These are phyloP conservation scores for Callocephalon fimbriatum DNA, from an alignment of 2,113 vertebrate species.

Conservation along the genomic window DNA sequence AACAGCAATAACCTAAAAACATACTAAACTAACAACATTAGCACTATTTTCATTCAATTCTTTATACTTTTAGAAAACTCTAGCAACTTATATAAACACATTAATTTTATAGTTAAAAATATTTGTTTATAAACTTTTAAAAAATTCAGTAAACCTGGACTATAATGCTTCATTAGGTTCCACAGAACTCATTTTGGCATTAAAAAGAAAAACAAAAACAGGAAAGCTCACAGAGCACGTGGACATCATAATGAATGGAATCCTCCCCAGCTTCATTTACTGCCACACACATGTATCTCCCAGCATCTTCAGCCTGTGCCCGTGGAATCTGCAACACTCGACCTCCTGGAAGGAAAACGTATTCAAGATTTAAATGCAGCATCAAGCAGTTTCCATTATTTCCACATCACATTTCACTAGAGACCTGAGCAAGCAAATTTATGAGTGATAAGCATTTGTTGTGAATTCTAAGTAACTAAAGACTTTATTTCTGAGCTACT, in stretches of 20 bases:
- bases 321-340: slow-evolving; percentile 90
- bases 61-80: neutral
- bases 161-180: neutral
- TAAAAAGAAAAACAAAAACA: neutral
- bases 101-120: neutral
- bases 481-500: neutral
- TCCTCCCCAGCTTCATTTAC: slow-evolving; percentile 95
- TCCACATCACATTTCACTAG: neutral
- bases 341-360: slow-evolving; percentile 80
- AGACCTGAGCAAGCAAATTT: neutral
- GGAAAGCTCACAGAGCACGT: slow-evolving; percentile 86
- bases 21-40: neutral
- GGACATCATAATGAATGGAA: slow-evolving; percentile 91
- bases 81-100: neutral
- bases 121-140: neutral
- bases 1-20: accelerated
- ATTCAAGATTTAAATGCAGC: neutral
- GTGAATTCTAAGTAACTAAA: neutral
- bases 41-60: neutral
- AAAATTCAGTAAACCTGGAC: neutral
- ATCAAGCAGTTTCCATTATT: neutral
- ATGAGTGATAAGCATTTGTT: neutral
- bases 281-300: slow-evolving; percentile 90
- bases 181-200: neutral
- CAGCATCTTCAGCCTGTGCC: slow-evolving; percentile 84